Percentiles rank a stretch among this genome's conserved stretches.
Evolutionary conservation across 2,113 vertebrate species (phyloP).

Genomic region (Gracilinanus agilis): DNA sequence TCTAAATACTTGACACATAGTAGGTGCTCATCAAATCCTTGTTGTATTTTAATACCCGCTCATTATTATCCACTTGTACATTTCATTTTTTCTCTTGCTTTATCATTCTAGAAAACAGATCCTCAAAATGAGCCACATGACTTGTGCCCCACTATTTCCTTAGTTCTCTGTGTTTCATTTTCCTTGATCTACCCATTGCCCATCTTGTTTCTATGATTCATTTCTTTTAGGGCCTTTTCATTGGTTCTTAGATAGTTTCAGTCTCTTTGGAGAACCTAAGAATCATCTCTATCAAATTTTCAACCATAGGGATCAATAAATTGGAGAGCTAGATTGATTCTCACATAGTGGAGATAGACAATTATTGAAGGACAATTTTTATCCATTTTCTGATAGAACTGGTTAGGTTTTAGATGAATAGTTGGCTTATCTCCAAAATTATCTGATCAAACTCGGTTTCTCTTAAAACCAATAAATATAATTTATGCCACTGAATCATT

Average conservation of each 20-base stretch:
- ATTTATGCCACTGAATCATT: neutral
- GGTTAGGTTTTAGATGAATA: neutral
- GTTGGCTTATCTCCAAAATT: neutral
- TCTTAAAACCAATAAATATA: neutral
- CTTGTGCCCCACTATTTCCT: too few species aligned
- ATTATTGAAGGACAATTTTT: neutral
- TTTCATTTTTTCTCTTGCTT: neutral
- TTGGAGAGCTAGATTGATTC: neutral
- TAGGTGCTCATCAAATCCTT: neutral
- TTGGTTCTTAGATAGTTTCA: neutral
- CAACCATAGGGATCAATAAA: neutral
- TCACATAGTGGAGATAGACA: neutral
- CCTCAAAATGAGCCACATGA: neutral
- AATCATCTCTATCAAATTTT: neutral
- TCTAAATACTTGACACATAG: neutral
- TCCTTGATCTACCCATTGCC: too few species aligned
- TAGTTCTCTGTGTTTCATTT: neutral
- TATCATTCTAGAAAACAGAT: neutral
- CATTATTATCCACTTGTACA: neutral
- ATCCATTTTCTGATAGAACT: neutral
- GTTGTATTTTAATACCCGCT: neutral
- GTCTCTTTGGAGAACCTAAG: neutral
- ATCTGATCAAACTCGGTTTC: neutral
- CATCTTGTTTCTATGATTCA: neutral
- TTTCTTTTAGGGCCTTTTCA: neutral